Conservation (phyloP, 2,888 invertebrate genomes). For the Rhodophaea formosa region DNA sequence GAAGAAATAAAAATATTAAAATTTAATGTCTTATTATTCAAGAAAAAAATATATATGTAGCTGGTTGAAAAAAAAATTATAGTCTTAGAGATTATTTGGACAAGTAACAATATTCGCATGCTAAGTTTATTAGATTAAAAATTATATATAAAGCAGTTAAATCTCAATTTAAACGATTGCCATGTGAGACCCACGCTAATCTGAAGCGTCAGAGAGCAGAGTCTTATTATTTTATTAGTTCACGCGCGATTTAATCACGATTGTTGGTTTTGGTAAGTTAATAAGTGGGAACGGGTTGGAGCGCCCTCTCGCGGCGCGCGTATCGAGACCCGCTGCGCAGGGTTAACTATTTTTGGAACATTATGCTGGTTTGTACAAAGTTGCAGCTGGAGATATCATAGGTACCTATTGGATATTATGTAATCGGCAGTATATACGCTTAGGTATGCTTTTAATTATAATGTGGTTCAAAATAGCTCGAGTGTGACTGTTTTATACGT, state of each 20-base stretch:
- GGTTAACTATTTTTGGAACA: constrained; percentile 16
- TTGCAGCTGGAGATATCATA: background rate
- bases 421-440: too few species aligned
- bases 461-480: too few species aligned
- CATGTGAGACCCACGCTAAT: constrained; percentile 53
- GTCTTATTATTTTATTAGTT: constrained; percentile 80
- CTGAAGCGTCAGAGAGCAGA: constrained; percentile 55
- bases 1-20: too few species aligned
- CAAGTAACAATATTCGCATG: too few species aligned
- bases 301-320: constrained; percentile 24
- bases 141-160: too few species aligned
- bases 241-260: constrained; percentile 80
- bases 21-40: too few species aligned
- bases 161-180: constrained; percentile 11
- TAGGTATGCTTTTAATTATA: too few species aligned
- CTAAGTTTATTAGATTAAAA: too few species aligned
- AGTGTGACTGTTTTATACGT: too few species aligned
- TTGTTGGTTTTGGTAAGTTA: constrained; percentile 80
- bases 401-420: background rate
- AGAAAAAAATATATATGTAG: too few species aligned
- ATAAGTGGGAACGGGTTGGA: constrained; percentile 62
- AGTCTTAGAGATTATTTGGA: too few species aligned
- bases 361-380: background rate
- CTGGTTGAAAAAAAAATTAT: too few species aligned
- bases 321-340: background rate